Percentiles rank a stretch among this genome's conserved stretches.
Conservation (phyloP, 2,797 vertebrate species). For the Scarus forsteni region DNA sequence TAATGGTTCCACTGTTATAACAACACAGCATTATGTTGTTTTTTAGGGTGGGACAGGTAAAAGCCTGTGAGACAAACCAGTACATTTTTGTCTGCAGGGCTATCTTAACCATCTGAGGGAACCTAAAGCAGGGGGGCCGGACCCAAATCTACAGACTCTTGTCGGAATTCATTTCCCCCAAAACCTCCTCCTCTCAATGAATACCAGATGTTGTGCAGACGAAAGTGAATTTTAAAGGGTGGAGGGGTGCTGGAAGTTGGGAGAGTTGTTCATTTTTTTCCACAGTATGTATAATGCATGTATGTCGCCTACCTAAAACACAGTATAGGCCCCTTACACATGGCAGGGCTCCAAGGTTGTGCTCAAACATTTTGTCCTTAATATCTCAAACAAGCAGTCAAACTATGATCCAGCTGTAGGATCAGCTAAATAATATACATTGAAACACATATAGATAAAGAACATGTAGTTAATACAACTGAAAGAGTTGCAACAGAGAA, state of each 20-base stretch:
- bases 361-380: slow-evolving; percentile 43
- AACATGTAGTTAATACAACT: slow-evolving; percentile 1
- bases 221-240: slow-evolving; percentile 75
- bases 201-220: slow-evolving; percentile 89
- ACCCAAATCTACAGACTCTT: slow-evolving; percentile 74
- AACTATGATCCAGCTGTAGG: slow-evolving; percentile 30
- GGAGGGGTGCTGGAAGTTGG: slow-evolving; percentile 49
- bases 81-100: slow-evolving; percentile 79
- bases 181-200: slow-evolving; percentile 79
- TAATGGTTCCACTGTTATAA: slow-evolving; percentile 11
- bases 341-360: slow-evolving; percentile 45
- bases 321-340: slow-evolving; percentile 27
- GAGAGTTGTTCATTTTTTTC: slow-evolving; percentile 38
- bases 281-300: slow-evolving; percentile 60
- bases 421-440: slow-evolving; percentile 19
- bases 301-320: slow-evolving; percentile 34
- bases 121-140: slow-evolving; percentile 79
- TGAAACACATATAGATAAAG: slow-evolving; percentile 23
- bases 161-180: slow-evolving; percentile 77
- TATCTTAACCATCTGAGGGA: slow-evolving; percentile 82
- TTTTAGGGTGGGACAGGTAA: slow-evolving; percentile 55
- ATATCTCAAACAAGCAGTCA: slow-evolving; percentile 37
- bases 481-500: slow-evolving; percentile 19
- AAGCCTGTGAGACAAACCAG: slow-evolving; percentile 80
- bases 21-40: slow-evolving; percentile 45